phyloP scores from a whole-genome alignment of 2,797 vertebrate genomes.

The Chelon labrosus region DNA sequence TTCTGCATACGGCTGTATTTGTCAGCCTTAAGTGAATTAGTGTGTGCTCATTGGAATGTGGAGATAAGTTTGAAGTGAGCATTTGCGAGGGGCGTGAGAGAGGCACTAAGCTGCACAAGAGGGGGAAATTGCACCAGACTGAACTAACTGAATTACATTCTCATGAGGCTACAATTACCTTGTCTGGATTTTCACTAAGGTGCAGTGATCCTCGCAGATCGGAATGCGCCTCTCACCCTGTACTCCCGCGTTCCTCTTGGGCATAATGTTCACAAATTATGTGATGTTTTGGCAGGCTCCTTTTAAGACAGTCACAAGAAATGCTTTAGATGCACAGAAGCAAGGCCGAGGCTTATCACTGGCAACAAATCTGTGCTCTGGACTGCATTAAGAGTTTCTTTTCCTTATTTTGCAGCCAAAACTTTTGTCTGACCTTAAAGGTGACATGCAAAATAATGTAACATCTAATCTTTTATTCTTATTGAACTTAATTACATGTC shows the following conservation, averaged over 20 bases:
- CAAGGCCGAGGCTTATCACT: background rate
- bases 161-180: slow-evolving; percentile 43
- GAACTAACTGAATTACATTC: slow-evolving; percentile 53
- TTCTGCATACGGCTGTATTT: slow-evolving; percentile 43
- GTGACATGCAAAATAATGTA: too few species aligned
- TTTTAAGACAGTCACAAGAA: background rate
- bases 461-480: too few species aligned
- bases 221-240: background rate
- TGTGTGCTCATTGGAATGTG: slow-evolving; percentile 55
- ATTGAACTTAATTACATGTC: too few species aligned
- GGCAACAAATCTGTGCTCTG: background rate
- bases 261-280: slow-evolving; percentile 8
- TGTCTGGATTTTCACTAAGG: slow-evolving; percentile 24
- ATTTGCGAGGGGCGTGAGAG: slow-evolving; percentile 4
- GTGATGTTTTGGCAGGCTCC: background rate
- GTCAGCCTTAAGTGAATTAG: slow-evolving; percentile 70
- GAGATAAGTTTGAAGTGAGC: slow-evolving; percentile 46
- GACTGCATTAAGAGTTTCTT: background rate
- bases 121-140: slow-evolving; percentile 50
- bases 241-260: background rate
- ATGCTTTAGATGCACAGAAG: background rate
- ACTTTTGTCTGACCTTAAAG: background rate
- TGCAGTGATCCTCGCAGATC: slow-evolving; percentile 2
- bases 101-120: slow-evolving; percentile 35
- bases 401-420: background rate